Evolutionary conservation across 2,113 vertebrate genomes (phyloP).

Genomic region (Pseudopipra pipra): DNA sequence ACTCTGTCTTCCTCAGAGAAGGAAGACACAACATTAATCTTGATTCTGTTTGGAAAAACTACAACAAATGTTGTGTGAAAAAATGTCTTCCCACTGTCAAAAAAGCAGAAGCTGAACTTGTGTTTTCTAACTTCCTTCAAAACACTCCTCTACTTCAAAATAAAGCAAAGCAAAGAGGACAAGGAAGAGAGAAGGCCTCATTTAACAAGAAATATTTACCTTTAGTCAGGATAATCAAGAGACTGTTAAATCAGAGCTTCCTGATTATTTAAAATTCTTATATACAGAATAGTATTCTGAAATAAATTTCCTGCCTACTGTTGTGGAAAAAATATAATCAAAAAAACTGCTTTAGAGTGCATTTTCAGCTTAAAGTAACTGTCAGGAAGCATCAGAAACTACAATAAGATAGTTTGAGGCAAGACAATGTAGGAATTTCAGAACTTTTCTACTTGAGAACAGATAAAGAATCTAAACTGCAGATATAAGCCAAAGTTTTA

Average conservation of each 20-base stretch:
- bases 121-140: background rate
- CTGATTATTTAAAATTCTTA: background rate
- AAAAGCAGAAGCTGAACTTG: background rate
- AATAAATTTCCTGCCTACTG: background rate
- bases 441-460: background rate
- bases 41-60: background rate
- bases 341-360: background rate
- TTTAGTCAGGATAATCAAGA: background rate
- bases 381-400: background rate
- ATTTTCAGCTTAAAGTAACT: background rate
- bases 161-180: background rate
- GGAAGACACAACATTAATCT: background rate
- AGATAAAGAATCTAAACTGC: background rate
- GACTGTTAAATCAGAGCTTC: background rate
- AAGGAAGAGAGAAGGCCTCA: background rate
- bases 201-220: background rate
- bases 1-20: background rate
- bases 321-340: background rate
- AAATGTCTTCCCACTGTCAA: background rate
- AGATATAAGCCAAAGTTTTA: background rate
- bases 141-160: background rate
- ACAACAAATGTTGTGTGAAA: background rate
- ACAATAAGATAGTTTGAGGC: background rate
- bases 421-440: background rate
- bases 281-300: background rate